Conservation (phyloP, 1,140 invertebrate species). For the Apis dorsata region DNA sequence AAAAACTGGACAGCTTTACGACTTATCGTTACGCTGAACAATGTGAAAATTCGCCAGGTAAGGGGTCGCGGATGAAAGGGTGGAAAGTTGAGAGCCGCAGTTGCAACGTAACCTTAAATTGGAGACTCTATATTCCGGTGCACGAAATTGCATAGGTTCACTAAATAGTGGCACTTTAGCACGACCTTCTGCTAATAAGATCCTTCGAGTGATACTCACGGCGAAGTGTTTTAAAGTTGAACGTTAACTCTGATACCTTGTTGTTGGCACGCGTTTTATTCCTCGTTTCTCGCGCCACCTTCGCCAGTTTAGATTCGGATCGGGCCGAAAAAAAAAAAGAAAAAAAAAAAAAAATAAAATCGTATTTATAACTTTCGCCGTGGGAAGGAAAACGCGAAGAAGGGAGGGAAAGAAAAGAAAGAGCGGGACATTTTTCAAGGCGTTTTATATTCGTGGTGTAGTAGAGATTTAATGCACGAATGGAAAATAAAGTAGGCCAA, state of each 20-base stretch:
- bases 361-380: no score
- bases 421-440: background rate
- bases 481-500: slow-evolving; percentile 1
- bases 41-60: background rate
- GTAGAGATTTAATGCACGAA: slow-evolving; percentile 1
- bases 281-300: background rate
- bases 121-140: slow-evolving; percentile 25
- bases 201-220: slow-evolving; percentile 40
- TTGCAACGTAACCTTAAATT: slow-evolving; percentile 37
- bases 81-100: slow-evolving; percentile 44
- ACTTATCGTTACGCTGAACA: background rate
- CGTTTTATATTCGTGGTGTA: background rate
- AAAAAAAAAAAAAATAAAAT: background rate
- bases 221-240: slow-evolving; percentile 59
- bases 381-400: background rate
- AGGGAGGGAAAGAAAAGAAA: no score
- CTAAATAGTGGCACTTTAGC: slow-evolving; percentile 59
- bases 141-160: slow-evolving; percentile 58
- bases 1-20: background rate
- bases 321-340: background rate
- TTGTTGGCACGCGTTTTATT: slow-evolving; percentile 12
- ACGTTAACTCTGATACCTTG: slow-evolving; percentile 40
- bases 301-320: background rate
- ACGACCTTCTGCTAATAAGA: slow-evolving; percentile 64
- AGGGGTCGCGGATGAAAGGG: background rate